A percentile compares a stretch with the other conserved stretches of the same genome.
These are phyloP conservation scores for Geophilus truncorum DNA, from an alignment of 2,888 invertebrate species.

Conservation along the genomic window DNA sequence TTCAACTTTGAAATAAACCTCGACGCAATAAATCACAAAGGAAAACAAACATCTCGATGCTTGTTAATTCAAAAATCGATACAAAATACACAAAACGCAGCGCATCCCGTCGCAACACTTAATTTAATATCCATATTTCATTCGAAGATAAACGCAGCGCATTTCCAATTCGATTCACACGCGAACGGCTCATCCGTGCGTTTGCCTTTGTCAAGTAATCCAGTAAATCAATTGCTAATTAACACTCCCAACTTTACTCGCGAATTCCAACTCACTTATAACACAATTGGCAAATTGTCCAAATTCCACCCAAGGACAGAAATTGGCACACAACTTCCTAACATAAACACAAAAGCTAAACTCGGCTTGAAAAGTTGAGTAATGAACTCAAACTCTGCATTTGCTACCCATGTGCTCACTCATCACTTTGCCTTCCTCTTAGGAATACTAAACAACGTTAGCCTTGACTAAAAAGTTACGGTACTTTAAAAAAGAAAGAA, in stretches of 20 bases:
- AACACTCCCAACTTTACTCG: background rate
- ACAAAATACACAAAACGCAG: too few relatives aligned
- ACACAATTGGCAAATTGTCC: background rate
- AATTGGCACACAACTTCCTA: background rate
- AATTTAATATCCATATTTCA: too few relatives aligned
- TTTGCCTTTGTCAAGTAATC: too few relatives aligned
- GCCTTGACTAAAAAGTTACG: background rate
- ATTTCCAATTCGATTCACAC: too few relatives aligned
- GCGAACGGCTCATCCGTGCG: too few relatives aligned
- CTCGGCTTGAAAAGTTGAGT: background rate
- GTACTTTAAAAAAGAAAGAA: too few relatives aligned
- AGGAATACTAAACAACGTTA: background rate
- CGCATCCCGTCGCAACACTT: too few relatives aligned
- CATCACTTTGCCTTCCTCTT: background rate
- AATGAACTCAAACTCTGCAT: background rate
- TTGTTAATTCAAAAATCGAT: too few relatives aligned
- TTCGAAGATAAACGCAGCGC: too few relatives aligned
- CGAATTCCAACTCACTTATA: background rate
- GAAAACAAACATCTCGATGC: too few relatives aligned
- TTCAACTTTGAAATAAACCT: too few relatives aligned
- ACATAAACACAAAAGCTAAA: background rate
- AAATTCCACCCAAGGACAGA: background rate
- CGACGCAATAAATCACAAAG: too few relatives aligned
- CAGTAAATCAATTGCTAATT: background rate
- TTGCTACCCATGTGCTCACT: background rate